Evolutionary conservation across 2,888 invertebrate genomes (phyloP), one percentile per base, ranked within the genome.

Genomic region (Seira sanloemensis): DNA sequence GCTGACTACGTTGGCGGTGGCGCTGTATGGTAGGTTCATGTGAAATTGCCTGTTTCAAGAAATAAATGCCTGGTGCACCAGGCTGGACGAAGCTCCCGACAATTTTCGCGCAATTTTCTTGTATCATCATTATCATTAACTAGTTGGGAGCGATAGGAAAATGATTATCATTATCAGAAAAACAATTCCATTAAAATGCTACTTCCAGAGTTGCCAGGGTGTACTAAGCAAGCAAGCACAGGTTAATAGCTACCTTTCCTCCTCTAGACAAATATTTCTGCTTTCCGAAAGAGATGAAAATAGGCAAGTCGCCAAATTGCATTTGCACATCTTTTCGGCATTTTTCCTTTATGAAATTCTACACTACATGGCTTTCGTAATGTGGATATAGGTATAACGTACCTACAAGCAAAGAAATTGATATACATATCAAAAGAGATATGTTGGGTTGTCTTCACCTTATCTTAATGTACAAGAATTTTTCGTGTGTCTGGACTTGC

Each of bases 271-370:
- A 37, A 37, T 37, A 37, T 12, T 9, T 37, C 12, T n/a, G n/a
- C n/a, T 37, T 37, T 37, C 12, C 12, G 37, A 37, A 24, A 67
- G 9, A 18, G 26, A 25, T 1, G 50, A 54, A 72, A 9, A 12
- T 69, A 62, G 78, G 78, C 78, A 78, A 37, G 27, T 78, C 24
- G 78, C 78, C 78, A 78, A 78, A 78, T 78, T 65, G 18, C 78
- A 71, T 23, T 54, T 71, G 78, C 78, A 71, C 69, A 78, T 27
- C 71, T 58, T 71, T 37, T 71, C 71, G 68, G 68, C 77, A 75
- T 26, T 12, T 77, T 68, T 26, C 18, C 1, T 37, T 9, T 9
- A 37, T 9, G 37, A 37, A 37, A 37, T 12, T 37, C 12, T 37
- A 37, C 12, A 37, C 12, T 12, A 37, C n/a, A n/a, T n/a, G n/a